These are phyloP conservation scores for Drosophila recens DNA, from an alignment of 2,888 invertebrate species.

Conservation along the genomic window DNA sequence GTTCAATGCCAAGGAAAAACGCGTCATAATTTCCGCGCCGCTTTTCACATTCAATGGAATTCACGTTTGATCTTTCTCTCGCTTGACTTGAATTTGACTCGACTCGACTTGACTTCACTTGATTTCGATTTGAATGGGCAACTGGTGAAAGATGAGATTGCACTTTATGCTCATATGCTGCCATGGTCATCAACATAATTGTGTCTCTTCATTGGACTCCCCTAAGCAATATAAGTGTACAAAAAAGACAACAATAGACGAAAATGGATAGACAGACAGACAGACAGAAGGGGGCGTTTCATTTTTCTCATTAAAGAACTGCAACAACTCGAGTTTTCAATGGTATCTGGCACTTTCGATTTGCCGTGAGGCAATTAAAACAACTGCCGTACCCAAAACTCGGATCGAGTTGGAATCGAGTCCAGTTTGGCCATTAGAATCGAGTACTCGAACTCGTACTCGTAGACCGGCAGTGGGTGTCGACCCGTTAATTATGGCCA, in stretches of 20 bases:
- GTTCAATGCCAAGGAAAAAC: conserved; percentile 75
- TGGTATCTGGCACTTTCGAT: conserved; percentile 38
- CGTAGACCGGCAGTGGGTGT: conserved; percentile 6
- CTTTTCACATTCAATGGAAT: conserved; percentile 39
- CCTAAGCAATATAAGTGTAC: no score
- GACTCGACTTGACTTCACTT: conserved; percentile 28
- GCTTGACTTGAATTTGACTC: conserved; percentile 3
- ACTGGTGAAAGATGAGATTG: conserved; percentile 68
- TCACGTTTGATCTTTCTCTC: conserved; percentile 5
- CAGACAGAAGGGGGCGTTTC: not conserved
- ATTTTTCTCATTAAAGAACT: not conserved
- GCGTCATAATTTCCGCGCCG: conserved; percentile 69
- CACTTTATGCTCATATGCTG: conserved; percentile 27
- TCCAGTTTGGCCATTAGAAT: conserved; percentile 37
- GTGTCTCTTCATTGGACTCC: conserved; percentile 17
- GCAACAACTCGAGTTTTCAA: not conserved
- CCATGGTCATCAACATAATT: conserved; percentile 23
- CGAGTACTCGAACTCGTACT: not conserved
- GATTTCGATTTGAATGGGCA: conserved; percentile 34
- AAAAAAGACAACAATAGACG: not conserved
- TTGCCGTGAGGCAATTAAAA: conserved; percentile 37
- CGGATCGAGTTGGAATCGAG: conserved; percentile 18
- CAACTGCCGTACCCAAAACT: conserved; percentile 65
- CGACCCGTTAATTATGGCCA: conserved; percentile 65
- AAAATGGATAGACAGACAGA: not conserved